Evolutionary conservation across 2,113 vertebrate species (phyloP), one percentile per base, ranked within the genome.

Genomic region (Tympanuchus pallidicinctus): DNA sequence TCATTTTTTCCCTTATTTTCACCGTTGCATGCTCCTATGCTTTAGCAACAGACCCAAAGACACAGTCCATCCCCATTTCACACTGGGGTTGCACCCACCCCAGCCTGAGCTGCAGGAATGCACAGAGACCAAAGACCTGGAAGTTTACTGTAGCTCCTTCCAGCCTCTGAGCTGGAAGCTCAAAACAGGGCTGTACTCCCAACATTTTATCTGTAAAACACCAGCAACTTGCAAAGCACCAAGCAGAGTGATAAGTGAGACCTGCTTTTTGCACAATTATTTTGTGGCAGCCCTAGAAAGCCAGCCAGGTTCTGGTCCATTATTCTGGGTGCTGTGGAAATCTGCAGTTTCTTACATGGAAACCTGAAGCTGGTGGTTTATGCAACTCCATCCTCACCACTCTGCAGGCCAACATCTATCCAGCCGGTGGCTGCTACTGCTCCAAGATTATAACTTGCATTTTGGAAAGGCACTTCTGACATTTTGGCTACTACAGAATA

Each of bases 401-500:
- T 52, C 71, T 54, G 60, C 82, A 63, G 40, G 71, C 50, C 75
- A 80, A 54, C 54, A 0, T 30, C 90, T 48, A 34, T 56, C 50
- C 87, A 91, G 56, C 76, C 86, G 75, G 22, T 86, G 82, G 76
- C 79, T 3, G 3, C 5, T 0, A 1, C 82, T 90, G 18, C 38
- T 82, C 50, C 64, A 71, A 70, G 56, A 48, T 65, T 64, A 77
- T 4, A 0, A 61, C 81, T 84, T 71, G 48, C 90, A 56, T 89
- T 94, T 81, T 78, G 65, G 76, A 84, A 85, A 77, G 28, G 36
- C 56, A 94, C 71, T 70, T 71, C 79, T 80, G 94, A 88, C 84
- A 88, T 95, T 94, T 89, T 93, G 59, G 11, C 84, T 95, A 66
- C 71, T 69, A 74, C 0, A 3, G 65, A 63, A 83, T 24, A 70